Evolutionary conservation across 2,113 vertebrate genomes (phyloP).

Genomic region (Puma concolor): DNA sequence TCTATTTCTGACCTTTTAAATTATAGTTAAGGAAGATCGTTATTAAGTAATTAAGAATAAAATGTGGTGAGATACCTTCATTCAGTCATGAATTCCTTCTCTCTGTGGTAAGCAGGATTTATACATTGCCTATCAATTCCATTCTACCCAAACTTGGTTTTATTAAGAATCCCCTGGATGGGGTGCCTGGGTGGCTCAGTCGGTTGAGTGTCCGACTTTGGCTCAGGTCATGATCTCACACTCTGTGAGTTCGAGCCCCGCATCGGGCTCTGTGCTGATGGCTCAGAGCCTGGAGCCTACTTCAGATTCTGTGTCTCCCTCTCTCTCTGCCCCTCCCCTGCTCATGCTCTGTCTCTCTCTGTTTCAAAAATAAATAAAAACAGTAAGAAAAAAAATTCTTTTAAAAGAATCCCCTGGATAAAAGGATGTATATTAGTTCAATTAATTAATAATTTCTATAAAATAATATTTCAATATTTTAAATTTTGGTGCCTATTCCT

Average conservation of each 20-base stretch:
- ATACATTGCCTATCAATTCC: background rate
- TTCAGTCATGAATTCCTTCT: background rate
- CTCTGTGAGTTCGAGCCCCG: no score
- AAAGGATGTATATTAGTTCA: background rate
- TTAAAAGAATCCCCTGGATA: background rate
- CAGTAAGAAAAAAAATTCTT: no score
- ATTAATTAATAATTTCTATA: background rate
- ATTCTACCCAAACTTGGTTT: background rate
- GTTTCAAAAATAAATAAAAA: no score
- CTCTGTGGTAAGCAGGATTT: background rate
- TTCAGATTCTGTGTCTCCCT: no score
- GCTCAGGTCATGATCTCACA: no score
- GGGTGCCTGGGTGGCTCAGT: no score
- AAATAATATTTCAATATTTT: background rate
- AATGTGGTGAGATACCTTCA: background rate
- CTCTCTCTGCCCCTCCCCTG: no score
- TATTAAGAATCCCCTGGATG: background rate
- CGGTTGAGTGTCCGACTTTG: no score
- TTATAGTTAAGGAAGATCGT: background rate
- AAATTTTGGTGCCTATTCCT: background rate
- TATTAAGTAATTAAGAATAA: slow-evolving; percentile 2
- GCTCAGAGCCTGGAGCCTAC: no score
- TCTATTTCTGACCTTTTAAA: background rate
- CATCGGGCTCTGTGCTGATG: no score
- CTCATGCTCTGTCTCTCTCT: no score